Conservation (phyloP, 2,113 vertebrate species). For the Kryptolebias marmoratus region DNA sequence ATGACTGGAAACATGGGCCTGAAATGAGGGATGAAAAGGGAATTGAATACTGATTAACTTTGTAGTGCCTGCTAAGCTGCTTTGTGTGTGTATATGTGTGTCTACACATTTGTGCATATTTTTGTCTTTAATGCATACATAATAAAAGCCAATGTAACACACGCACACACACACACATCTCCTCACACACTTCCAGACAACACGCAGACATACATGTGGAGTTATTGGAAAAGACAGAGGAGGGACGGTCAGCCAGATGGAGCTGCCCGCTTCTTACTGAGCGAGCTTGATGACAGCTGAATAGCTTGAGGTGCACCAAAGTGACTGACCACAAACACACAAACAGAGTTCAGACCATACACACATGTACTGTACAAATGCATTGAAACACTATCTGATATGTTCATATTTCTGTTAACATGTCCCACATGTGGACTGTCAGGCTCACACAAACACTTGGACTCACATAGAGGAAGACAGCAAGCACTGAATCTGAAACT, state of each 20-base stretch:
- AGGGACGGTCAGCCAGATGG: slow-evolving; percentile 76
- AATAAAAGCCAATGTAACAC: slow-evolving; percentile 6
- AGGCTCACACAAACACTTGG: neutral
- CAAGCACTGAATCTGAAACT: neutral
- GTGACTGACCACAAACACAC: slow-evolving; percentile 62
- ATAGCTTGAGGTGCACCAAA: slow-evolving; percentile 74
- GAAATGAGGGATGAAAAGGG: slow-evolving; percentile 42
- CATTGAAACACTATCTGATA: slow-evolving; percentile 10
- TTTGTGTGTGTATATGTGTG: slow-evolving; percentile 5
- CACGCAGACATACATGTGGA: neutral
- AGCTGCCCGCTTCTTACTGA: slow-evolving; percentile 74
- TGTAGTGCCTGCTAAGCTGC: slow-evolving; percentile 46
- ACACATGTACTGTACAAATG: slow-evolving; percentile 16
- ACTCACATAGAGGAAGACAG: neutral
- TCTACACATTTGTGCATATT: slow-evolving; percentile 14
- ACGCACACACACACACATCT: neutral
- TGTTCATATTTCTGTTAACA: neutral
- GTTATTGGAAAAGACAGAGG: slow-evolving; percentile 51
- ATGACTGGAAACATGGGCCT: slow-evolving; percentile 41
- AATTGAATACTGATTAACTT: slow-evolving; percentile 53
- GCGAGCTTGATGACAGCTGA: slow-evolving; percentile 76
- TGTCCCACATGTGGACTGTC: neutral
- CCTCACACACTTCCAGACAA: slow-evolving; percentile 15
- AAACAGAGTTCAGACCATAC: slow-evolving; percentile 21
- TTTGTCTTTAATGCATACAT: slow-evolving; percentile 16